Percentiles rank a stretch among this genome's conserved stretches.
Conservation (phyloP, 35 echinoderm and acorn worm genomes). For the Heliocidaris erythrogramma region DNA sequence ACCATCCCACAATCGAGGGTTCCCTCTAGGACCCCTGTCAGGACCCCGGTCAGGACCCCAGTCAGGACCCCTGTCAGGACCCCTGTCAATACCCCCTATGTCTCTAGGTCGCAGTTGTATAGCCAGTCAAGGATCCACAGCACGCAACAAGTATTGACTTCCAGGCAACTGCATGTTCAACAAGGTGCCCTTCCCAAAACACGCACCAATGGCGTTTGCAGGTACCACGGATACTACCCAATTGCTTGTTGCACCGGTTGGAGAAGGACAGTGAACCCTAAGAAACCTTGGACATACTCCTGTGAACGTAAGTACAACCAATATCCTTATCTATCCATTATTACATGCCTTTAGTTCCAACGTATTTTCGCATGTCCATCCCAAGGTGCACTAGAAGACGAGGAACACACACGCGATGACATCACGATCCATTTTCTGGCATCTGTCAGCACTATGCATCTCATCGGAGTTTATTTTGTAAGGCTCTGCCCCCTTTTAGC, state of each 20-base stretch:
- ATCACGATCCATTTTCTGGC: neutral
- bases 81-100: neutral
- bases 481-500: constrained; percentile 14
- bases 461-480: neutral
- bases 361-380: neutral
- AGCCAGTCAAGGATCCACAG: neutral
- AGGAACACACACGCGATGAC: neutral
- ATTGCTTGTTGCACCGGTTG: constrained; percentile 6
- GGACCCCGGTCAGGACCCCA: neutral
- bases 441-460: neutral
- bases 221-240: constrained; percentile 38
- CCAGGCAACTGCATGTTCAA: neutral
- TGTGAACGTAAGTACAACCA: constrained; percentile 36
- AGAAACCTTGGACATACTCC: constrained; percentile 37
- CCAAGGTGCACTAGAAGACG: neutral
- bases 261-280: constrained; percentile 17
- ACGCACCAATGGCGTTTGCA: constrained; percentile 22
- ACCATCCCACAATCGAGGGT: neutral
- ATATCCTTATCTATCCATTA: neutral
- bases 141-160: neutral
- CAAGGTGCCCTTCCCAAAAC: constrained; percentile 5
- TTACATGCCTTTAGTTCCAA: neutral
- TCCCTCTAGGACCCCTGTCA: neutral
- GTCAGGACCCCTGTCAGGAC: neutral
- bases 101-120: neutral